Conservation (phyloP, 1,140 invertebrate genomes). For the Antheraea mylitta region DNA sequence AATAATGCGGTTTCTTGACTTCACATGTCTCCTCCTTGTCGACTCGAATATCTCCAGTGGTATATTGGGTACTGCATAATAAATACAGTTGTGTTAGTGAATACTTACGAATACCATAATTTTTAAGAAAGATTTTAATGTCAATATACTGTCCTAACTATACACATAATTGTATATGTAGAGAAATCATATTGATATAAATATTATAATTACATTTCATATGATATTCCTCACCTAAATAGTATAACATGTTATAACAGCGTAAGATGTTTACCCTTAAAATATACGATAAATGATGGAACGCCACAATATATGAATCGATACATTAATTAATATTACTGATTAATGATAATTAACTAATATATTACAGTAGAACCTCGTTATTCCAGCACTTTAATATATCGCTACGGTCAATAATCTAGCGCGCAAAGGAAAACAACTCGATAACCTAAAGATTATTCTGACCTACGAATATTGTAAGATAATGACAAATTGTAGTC, state of each 20-base stretch:
- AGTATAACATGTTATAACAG: not conserved
- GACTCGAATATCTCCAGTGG: conserved; percentile 79
- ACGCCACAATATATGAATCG: conserved; percentile 5
- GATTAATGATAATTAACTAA: not conserved
- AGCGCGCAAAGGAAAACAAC: too few species aligned
- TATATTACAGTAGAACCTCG: conserved; percentile 6
- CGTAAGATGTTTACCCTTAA: not conserved
- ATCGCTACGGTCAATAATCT: too few species aligned
- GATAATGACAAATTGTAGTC: too few species aligned
- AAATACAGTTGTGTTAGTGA: conserved; percentile 44
- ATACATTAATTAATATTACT: not conserved
- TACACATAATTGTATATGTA: not conserved
- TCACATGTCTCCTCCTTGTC: conserved; percentile 75
- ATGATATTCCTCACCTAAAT: too few species aligned
- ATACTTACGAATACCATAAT: not conserved
- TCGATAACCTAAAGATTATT: too few species aligned
- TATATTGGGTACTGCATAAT: conserved; percentile 79
- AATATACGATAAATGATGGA: not conserved
- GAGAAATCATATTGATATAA: not conserved
- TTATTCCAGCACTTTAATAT: too few species aligned
- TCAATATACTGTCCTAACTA: not conserved
- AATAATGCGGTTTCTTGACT: conserved; percentile 78
- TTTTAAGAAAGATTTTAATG: not conserved
- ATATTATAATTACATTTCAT: too few species aligned
- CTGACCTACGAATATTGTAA: too few species aligned